Evolutionary conservation across 2,113 vertebrate species (phyloP), one percentile per base, ranked within the genome.

Genomic region (Gobio gobio): DNA sequence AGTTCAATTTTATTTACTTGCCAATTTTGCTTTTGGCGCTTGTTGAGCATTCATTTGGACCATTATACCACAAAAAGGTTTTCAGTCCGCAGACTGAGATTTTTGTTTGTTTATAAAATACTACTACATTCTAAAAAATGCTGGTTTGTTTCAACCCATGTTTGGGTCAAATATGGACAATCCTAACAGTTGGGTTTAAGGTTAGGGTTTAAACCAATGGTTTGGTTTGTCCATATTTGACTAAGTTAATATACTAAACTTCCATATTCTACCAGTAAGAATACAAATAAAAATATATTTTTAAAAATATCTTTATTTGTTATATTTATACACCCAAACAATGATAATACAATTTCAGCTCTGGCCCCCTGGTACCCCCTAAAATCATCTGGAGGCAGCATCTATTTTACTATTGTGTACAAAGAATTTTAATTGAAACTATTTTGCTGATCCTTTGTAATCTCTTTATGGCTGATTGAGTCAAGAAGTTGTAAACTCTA

Each of bases 361-460:
- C 68, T n/a, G 20, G 33, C 40, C 20, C 4, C 36, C 20, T 72
- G 66, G 36, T n/a, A 72, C 43, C n/a, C 7, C 3, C 43, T 47
- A 24, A 73, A 73, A 45, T 47, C 22, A 73, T 73, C 43, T 74
- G 12, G 43, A 74, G 43, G 70, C 43, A 47, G 43, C 43, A 74
- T 49, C 72, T 74, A 49, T 74, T 74, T 74, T 49, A 43, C 36
- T 83, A 36, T 40, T 47, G 43, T 61, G 51, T 45, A 59, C 68
- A 83, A 54, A 40, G 75, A 22, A 22, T 36, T 61, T 78, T 56
- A 85, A 20, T 63, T 70, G 45, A 54, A 78, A 68, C 36, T 24
- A n/a, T 78, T 56, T 78, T 78, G 83, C 74, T 70, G 49, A 78
- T 85, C 29, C 83, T 64, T 24, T 73, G 54, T 10, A 83, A 49